Percentiles rank a stretch among this genome's conserved stretches.
Evolutionary conservation across 2,113 vertebrate species (phyloP).

Genomic region (Eudyptes chrysolophus): DNA sequence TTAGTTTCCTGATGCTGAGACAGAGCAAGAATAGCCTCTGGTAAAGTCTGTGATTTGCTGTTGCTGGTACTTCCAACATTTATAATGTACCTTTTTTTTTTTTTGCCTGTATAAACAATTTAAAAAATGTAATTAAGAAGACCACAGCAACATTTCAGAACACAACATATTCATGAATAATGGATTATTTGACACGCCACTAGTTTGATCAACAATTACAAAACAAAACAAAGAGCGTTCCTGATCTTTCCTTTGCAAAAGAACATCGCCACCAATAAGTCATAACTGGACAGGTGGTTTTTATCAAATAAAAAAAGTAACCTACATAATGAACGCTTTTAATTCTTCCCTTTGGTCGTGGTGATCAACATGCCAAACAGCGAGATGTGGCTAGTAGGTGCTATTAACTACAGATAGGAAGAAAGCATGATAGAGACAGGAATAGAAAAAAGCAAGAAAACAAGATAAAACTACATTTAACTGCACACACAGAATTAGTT

Average conservation of each 20-base stretch:
- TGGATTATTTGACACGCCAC: background rate
- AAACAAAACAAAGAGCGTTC: background rate
- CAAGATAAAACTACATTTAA: background rate
- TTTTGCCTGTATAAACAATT: slow-evolving; percentile 33
- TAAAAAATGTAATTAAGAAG: slow-evolving; percentile 17
- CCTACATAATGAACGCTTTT: accelerated
- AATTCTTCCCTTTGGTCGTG: background rate
- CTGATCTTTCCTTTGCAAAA: background rate
- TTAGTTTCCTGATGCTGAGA: slow-evolving; percentile 85
- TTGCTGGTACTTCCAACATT: slow-evolving; percentile 69
- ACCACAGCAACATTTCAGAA: background rate
- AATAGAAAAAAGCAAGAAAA: background rate
- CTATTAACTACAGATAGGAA: accelerated
- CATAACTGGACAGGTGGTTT: background rate
- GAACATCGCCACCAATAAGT: background rate
- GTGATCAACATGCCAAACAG: no score
- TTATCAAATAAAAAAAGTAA: accelerated
- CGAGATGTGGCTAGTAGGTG: background rate
- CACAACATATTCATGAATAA: background rate
- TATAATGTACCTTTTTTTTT: slow-evolving; percentile 16
- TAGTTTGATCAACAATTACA: background rate
- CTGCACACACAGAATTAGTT: background rate
- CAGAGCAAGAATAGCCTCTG: slow-evolving; percentile 84
- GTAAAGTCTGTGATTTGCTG: slow-evolving; percentile 80
- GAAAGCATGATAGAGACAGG: background rate